Evolutionary conservation across 2,113 vertebrate species (phyloP).

Genomic region (Shinisaurus crocodilurus): DNA sequence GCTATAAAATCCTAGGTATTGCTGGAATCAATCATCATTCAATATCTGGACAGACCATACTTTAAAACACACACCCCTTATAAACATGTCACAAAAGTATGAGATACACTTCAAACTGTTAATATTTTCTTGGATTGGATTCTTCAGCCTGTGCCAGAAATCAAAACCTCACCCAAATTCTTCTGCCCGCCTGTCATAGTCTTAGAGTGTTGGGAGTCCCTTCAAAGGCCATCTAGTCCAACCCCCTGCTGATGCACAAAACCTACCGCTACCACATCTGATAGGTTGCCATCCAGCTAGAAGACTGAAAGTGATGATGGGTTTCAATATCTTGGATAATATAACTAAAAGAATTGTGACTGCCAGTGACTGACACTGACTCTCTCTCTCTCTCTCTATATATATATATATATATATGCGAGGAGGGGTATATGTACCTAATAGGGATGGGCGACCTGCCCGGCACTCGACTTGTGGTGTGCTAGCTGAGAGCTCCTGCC

Average conservation of each 20-base stretch:
- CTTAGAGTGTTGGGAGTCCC: background rate
- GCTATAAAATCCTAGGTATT: conserved; percentile 6
- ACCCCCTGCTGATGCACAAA: background rate
- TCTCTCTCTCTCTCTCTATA: no score
- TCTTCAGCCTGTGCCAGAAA: background rate
- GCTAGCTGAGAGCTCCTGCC: no score
- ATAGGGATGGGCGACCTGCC: no score
- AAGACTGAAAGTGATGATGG: background rate
- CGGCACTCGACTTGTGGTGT: no score
- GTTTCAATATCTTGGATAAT: background rate
- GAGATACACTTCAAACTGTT: background rate
- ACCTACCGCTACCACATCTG: background rate
- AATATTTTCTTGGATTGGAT: background rate
- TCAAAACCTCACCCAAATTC: background rate
- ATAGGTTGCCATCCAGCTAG: background rate
- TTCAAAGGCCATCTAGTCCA: background rate
- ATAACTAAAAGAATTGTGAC: no score
- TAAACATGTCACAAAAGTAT: background rate
- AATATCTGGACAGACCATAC: background rate
- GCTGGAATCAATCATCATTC: background rate
- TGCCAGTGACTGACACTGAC: no score
- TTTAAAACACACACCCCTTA: background rate
- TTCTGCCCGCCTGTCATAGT: background rate
- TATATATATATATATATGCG: no score
- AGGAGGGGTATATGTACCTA: no score